Evolutionary conservation across 2,797 vertebrate species (phyloP).

Genomic region (Meriones psammophilus): DNA sequence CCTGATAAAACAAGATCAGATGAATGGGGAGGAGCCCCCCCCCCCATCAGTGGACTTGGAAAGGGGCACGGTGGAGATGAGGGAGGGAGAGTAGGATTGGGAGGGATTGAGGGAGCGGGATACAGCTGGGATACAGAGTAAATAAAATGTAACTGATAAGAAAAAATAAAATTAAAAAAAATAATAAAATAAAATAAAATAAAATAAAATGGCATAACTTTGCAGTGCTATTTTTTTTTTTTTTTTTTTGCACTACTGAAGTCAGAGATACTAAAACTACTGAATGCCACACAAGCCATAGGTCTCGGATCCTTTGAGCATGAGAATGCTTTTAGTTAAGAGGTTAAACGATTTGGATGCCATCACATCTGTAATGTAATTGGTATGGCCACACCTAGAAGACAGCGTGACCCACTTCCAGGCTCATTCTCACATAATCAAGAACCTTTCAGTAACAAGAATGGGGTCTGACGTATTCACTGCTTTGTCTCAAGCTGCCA

Average conservation of each 20-base stretch:
- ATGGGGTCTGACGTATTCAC: not conserved
- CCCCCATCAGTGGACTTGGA: too few species aligned
- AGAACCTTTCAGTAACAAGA: constrained; percentile 12
- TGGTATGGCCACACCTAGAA: not conserved
- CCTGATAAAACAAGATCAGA: too few species aligned
- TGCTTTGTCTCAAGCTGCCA: constrained; percentile 1
- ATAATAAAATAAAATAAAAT: too few species aligned
- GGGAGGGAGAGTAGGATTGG: too few species aligned
- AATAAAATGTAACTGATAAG: too few species aligned
- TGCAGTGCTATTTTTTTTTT: not conserved
- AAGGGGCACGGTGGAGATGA: too few species aligned
- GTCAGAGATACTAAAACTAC: not conserved
- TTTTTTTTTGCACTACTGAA: not conserved
- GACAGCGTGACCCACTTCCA: not conserved
- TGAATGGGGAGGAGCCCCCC: too few species aligned
- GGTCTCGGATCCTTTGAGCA: not conserved
- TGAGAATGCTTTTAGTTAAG: not conserved
- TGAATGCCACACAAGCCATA: not conserved
- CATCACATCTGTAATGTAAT: not conserved
- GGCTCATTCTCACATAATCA: not conserved
- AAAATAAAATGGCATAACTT: not conserved
- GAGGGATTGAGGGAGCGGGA: too few species aligned
- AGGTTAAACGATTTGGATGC: not conserved
- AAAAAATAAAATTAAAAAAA: too few species aligned
- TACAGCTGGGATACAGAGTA: too few species aligned